Percentiles rank a stretch among this genome's conserved stretches.
Evolutionary conservation across 2,888 invertebrate species (phyloP).

Genomic region (Gymnoscelis rufifasciata): DNA sequence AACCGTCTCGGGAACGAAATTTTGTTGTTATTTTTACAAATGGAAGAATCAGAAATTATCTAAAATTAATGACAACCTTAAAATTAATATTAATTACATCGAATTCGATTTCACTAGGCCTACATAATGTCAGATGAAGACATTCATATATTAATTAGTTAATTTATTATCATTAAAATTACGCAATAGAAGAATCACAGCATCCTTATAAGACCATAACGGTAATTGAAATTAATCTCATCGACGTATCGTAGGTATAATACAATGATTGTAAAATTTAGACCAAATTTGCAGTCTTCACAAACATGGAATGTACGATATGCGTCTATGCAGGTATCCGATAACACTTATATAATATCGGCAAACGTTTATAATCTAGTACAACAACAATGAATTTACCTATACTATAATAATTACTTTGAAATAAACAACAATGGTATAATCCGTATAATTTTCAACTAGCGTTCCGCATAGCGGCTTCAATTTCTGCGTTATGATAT

Average conservation of each 20-base stretch:
- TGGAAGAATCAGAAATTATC: conserved; percentile 72
- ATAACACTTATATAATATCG: conserved; percentile 73
- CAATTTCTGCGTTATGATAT: conserved; percentile 25
- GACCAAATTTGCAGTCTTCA: conserved; percentile 79
- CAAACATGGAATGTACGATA: conserved; percentile 79
- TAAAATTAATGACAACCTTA: conserved; percentile 67
- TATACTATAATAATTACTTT: conserved; percentile 48
- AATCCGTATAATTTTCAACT: conserved; percentile 29
- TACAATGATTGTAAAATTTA: conserved; percentile 77
- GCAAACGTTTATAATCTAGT: conserved; percentile 66
- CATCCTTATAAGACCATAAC: conserved; percentile 75
- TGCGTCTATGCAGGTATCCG: conserved; percentile 77
- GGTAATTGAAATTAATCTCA: conserved; percentile 75
- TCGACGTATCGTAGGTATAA: conserved; percentile 73
- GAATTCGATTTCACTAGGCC: conserved; percentile 76
- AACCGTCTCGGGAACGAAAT: conserved; percentile 57
- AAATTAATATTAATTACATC: conserved; percentile 67
- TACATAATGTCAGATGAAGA: conserved; percentile 72
- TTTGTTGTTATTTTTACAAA: conserved; percentile 57
- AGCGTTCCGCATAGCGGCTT: conserved; percentile 27
- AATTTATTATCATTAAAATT: conserved; percentile 63
- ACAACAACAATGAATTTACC: conserved; percentile 73
- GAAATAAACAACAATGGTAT: conserved; percentile 60
- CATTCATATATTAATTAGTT: conserved; percentile 54
- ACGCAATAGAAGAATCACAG: conserved; percentile 80